A percentile compares a stretch with the other conserved stretches of the same genome.
Conservation (phyloP, 2,888 invertebrate species). For the Zele albiditarsus region DNA sequence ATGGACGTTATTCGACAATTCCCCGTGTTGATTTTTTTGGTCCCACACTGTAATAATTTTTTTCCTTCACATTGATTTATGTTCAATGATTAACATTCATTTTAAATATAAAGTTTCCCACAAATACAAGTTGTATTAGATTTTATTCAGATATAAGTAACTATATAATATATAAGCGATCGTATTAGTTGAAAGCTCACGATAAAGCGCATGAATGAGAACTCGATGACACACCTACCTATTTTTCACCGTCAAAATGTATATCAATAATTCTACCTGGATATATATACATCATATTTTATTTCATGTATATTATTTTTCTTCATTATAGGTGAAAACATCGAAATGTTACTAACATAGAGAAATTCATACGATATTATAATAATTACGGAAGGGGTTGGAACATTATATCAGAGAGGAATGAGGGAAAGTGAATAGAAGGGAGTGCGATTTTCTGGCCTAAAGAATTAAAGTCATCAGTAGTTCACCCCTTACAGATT, state of each 20-base stretch:
- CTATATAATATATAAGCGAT: background rate
- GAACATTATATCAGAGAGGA: background rate
- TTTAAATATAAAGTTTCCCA: background rate
- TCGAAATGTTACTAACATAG: background rate
- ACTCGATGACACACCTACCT: conserved; percentile 3
- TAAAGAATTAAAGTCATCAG: background rate
- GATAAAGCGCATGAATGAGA: background rate
- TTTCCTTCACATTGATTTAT: background rate
- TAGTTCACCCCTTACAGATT: background rate
- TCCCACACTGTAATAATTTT: conserved; percentile 54
- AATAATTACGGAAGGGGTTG: background rate
- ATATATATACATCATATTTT: background rate
- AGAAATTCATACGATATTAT: background rate
- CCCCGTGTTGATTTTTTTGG: conserved; percentile 66
- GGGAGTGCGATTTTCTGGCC: background rate
- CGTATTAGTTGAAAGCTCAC: background rate
- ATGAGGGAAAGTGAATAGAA: background rate
- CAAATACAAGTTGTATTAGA: background rate
- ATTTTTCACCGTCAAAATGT: conserved; percentile 10
- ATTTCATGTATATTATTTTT: background rate
- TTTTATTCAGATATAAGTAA: background rate
- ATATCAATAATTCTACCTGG: background rate
- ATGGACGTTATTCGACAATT: conserved; percentile 56
- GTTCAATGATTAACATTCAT: background rate
- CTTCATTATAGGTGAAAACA: background rate